Conservation (phyloP, 1,140 invertebrate species). For the Drosophila mayri region DNA sequence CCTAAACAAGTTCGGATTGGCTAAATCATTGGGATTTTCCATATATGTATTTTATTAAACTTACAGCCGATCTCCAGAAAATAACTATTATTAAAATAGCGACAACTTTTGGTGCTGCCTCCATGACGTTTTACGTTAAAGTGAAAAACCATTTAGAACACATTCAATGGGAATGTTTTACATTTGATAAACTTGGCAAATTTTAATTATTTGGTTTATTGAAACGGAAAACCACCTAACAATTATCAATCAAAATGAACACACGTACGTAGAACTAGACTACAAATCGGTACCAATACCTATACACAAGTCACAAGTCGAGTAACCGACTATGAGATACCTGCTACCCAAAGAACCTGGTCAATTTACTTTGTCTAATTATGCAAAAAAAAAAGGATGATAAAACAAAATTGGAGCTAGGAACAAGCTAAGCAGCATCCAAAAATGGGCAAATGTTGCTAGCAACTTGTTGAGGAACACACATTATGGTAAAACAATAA, state of each 20-base stretch:
- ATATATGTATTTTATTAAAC: neutral
- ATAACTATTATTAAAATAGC: neutral
- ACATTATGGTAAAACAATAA: too few species aligned
- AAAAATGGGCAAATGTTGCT: neutral
- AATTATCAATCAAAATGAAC: neutral
- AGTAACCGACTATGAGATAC: neutral
- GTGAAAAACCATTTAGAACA: neutral
- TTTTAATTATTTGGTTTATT: conserved; percentile 1
- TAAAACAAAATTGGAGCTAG: too few species aligned
- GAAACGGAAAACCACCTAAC: neutral
- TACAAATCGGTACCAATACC: neutral
- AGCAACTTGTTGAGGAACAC: too few species aligned
- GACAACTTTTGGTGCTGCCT: neutral
- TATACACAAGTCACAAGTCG: neutral
- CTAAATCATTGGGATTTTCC: neutral
- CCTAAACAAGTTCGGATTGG: neutral
- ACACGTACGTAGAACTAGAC: neutral
- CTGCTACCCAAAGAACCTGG: too few species aligned
- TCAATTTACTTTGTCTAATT: too few species aligned
- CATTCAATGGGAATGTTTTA: neutral
- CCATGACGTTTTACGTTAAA: neutral
- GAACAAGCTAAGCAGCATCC: neutral
- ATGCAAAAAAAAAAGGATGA: too few species aligned
- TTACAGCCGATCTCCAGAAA: conserved; percentile 7
- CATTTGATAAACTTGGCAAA: neutral